Percentiles rank a stretch among this genome's conserved stretches.
These are phyloP conservation scores for Clarias macrocephalus DNA, from an alignment of 2,113 vertebrate genomes.

Conservation along the genomic window DNA sequence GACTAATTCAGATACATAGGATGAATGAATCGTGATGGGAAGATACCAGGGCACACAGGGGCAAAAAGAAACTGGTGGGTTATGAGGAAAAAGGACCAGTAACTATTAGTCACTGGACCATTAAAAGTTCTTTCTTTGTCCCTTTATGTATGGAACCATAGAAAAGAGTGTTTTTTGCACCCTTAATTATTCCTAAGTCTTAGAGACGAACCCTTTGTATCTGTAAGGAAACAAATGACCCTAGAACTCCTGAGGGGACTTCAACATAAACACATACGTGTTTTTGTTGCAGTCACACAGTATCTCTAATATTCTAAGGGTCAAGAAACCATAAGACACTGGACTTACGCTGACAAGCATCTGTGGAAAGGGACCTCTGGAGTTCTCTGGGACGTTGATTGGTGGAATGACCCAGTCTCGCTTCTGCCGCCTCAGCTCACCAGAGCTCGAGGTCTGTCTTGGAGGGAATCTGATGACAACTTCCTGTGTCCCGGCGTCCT, in stretches of 20 bases:
- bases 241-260: neutral
- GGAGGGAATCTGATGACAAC: constrained; percentile 76
- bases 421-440: constrained; percentile 84
- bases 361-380: constrained; percentile 91
- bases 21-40: neutral
- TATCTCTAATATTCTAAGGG: neutral
- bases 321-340: constrained; percentile 37
- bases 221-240: neutral
- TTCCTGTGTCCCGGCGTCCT: constrained; percentile 54
- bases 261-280: neutral
- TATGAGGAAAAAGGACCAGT: neutral
- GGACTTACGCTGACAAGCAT: constrained; percentile 93
- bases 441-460: constrained; percentile 66
- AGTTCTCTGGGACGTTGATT: constrained; percentile 96
- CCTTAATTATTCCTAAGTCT: neutral
- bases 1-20: neutral
- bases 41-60: neutral
- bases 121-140: neutral
- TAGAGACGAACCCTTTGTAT: neutral
- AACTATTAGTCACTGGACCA: neutral
- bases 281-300: neutral
- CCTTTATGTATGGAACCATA: neutral
- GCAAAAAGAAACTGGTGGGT: neutral
- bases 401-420: constrained; percentile 98
- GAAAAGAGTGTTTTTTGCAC: neutral